Base-by-base conservation (phyloP, 2,797 vertebrate species). In the Vipera ursinii region DNA sequence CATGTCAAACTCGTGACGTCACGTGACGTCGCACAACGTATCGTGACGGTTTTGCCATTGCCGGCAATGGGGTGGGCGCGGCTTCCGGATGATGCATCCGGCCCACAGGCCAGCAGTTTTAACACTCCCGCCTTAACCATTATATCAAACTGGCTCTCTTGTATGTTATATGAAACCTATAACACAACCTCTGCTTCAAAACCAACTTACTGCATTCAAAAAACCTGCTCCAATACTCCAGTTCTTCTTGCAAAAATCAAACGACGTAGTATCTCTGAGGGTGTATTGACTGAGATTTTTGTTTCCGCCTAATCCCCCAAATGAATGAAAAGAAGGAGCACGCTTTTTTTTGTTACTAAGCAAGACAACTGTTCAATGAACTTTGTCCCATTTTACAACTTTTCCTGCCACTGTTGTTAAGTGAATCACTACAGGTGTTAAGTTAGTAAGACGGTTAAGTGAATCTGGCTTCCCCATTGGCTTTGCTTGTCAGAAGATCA, bases 141-240 rank as follows among this genome's bases (percentile, higher is more conserved):
- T 78, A 3, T 32, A 78, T 20, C 15, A 78, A 78, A 78, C 69
- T 78, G 32, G 15, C 69, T 44, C 17, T 78, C 17, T 44, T 78
- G 32, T 15, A 78, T 44, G 17, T 78, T 78, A 38, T 78, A 73
- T 9, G 20, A 13, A 20, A 44, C 59, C 55, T 14, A 32, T 6
- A 85, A 48, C 7, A 24, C 14, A 60, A n/a, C 13, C 13, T 6
- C 57, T 88, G 22, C 56, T 65, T n/a, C 6, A 65, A 32, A 93
- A 56, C 32, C 38, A n/a, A 17, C 2, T 26, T 6, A 55, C 32
- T 73, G 12, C 4, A 15, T n/a, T 91, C 8, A 0, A 48, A 44
- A 56, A 1, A 26, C 51, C 13, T 94, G 91, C 56, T 89, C 86
- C 5, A 90, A 32, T 88, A 89, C n/a, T 89, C 94, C 82, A 93